These are phyloP conservation scores for Lasioglossum marginatum DNA, from an alignment of 2,888 invertebrate species.

Conservation along the genomic window DNA sequence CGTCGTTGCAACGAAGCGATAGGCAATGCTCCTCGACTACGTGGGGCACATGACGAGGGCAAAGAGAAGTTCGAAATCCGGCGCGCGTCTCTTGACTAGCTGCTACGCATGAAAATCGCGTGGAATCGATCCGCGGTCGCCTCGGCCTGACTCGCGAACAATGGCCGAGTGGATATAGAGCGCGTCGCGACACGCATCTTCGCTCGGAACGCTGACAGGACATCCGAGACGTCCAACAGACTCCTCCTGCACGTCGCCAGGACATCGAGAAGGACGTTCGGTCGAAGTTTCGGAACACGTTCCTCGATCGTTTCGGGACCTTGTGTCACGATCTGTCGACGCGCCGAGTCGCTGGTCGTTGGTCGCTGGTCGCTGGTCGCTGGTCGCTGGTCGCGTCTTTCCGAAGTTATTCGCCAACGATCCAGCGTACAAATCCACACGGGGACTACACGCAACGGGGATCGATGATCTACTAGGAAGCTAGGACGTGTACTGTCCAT, in stretches of 20 bases:
- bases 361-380: no score
- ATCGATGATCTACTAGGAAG: not conserved
- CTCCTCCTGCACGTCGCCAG: not conserved
- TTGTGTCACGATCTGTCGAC: not conserved
- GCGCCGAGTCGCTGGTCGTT: no score
- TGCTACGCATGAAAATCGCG: conserved; percentile 52
- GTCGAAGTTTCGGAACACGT: conserved; percentile 28
- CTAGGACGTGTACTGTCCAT: not conserved
- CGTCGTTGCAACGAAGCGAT: conserved; percentile 26
- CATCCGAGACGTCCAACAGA: conserved; percentile 28
- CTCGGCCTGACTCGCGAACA: conserved; percentile 51
- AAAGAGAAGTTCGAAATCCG: conserved; percentile 34
- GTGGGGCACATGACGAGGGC: conserved; percentile 24
- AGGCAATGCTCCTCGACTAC: conserved; percentile 30
- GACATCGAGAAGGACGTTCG: conserved; percentile 45
- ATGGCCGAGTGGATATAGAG: conserved; percentile 50
- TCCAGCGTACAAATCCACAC: not conserved
- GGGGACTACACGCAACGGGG: not conserved
- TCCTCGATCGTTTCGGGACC: not conserved
- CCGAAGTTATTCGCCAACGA: not conserved
- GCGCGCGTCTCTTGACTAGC: conserved; percentile 42
- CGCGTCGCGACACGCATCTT: conserved; percentile 48
- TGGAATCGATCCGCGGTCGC: conserved; percentile 55
- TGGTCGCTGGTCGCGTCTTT: not conserved
- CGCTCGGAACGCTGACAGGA: conserved; percentile 48